Evolutionary conservation across 2,113 vertebrate species (phyloP), one percentile per base, ranked within the genome.

Genomic region (Phaethornis superciliosus): DNA sequence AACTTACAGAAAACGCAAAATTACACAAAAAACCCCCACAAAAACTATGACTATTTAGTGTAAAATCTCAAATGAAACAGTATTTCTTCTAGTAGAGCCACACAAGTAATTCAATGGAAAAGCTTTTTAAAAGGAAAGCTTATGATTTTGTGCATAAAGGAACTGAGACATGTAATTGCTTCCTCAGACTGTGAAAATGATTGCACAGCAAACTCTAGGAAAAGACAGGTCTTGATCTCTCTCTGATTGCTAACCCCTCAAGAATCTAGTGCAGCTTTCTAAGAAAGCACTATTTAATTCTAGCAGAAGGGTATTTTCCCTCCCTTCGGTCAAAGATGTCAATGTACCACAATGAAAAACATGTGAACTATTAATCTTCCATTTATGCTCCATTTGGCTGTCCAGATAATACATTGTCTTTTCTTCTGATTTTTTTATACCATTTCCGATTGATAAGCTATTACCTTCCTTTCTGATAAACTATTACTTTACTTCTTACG

Each of bases 321-420:
- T 80, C 33, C 20, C 14, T 69, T 94, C 63, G 55, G 42, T 90
- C 82, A 83, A 77, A 82, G n/a, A 21, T 91, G 55, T 80, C 59
- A 77, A 24, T 52, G 68, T 63, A 74, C 17, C 42, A 67, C 51
- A 83, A 67, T 55, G 47, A 88, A 54, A 90, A 88, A 54, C 24
- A 71, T 33, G 74, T 54, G 67, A 93, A 77, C 79, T 90, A 51
- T 88, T 88, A 94, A 78, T 82, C 82, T 91, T 85, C 81, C 52
- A 67, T 95, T 83, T 90, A 70, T 47, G 33, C 3, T 55, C 17
- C 84, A 20, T 30, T 23, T 51, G 56, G 19, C 28, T 96, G n/a
- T 8, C 56, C 90, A 54, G 59, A 71, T 75, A 78, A 81, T 49
- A 12, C 5, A 44, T 7, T 78, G 6, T 7, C 22, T 24, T 71